Conservation (phyloP, 2,888 invertebrate genomes). For the Erebia aethiops region DNA sequence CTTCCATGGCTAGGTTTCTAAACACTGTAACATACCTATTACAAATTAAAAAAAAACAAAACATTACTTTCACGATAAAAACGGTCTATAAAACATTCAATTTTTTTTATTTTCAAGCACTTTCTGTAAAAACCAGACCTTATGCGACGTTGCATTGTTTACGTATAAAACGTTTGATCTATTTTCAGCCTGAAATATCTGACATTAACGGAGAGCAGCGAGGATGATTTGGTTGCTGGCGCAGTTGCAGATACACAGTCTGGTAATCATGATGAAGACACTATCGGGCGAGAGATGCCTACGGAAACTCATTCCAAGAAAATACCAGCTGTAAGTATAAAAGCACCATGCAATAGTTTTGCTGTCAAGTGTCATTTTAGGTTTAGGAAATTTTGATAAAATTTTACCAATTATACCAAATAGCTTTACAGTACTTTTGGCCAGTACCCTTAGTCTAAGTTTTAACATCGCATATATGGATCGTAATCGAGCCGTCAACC, state of each 20-base stretch:
- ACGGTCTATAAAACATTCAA: too few relatives aligned
- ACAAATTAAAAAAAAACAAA: too few relatives aligned
- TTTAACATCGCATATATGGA: too few relatives aligned
- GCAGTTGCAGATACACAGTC: slow-evolving; percentile 51
- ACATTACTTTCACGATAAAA: too few relatives aligned
- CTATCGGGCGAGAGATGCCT: slow-evolving; percentile 50
- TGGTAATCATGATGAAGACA: slow-evolving; percentile 56
- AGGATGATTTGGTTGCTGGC: slow-evolving; percentile 53
- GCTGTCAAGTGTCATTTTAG: neutral
- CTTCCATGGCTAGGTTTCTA: too few relatives aligned
- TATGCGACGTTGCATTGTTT: too few relatives aligned
- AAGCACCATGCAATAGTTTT: neutral
- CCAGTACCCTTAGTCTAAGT: too few relatives aligned
- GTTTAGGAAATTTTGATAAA: neutral
- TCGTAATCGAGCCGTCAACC: too few relatives aligned
- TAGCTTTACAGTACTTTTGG: too few relatives aligned
- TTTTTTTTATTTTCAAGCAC: too few relatives aligned
- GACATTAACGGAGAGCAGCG: slow-evolving; percentile 72
- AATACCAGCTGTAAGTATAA: slow-evolving; percentile 53
- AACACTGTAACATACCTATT: too few relatives aligned
- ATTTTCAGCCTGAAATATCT: slow-evolving; percentile 84
- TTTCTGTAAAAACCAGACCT: too few relatives aligned
- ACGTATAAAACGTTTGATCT: neutral
- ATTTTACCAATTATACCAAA: neutral
- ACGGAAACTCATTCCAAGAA: slow-evolving; percentile 56